Evolutionary conservation across 2,797 vertebrate species (phyloP).

Genomic region (Gallinago stenura): DNA sequence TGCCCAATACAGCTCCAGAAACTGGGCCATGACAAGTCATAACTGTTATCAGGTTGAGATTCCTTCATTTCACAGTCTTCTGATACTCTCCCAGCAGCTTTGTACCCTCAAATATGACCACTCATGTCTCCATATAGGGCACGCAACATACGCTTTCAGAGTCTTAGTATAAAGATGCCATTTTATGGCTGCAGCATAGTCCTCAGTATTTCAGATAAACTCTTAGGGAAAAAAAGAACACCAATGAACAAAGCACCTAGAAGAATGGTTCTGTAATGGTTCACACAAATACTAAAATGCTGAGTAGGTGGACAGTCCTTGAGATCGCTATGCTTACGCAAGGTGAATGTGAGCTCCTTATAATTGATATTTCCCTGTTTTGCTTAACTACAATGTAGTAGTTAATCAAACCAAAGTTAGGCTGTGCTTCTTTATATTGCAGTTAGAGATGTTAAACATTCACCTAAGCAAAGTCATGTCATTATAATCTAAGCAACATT

Average conservation of each 20-base stretch:
- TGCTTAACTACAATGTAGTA: background rate
- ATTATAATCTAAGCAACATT: background rate
- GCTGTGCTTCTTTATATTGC: background rate
- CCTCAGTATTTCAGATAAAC: background rate
- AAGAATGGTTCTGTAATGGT: background rate
- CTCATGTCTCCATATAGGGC: fast-evolving
- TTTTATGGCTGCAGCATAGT: background rate
- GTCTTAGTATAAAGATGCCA: background rate
- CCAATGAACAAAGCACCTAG: background rate
- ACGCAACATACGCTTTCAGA: background rate
- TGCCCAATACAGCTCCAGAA: background rate
- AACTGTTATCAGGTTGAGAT: background rate
- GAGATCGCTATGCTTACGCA: background rate
- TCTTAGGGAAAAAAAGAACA: background rate
- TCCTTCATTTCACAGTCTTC: background rate
- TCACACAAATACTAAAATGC: background rate
- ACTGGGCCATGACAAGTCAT: background rate
- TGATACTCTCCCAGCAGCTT: background rate
- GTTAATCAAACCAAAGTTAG: background rate
- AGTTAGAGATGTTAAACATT: background rate
- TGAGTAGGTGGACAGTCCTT: background rate
- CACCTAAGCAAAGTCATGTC: background rate
- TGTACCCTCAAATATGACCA: background rate
- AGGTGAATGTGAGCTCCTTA: background rate
- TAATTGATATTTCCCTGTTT: background rate